Evolutionary conservation across 2,888 invertebrate species (phyloP), one percentile per base, ranked within the genome.

Genomic region (Spialia ferax): DNA sequence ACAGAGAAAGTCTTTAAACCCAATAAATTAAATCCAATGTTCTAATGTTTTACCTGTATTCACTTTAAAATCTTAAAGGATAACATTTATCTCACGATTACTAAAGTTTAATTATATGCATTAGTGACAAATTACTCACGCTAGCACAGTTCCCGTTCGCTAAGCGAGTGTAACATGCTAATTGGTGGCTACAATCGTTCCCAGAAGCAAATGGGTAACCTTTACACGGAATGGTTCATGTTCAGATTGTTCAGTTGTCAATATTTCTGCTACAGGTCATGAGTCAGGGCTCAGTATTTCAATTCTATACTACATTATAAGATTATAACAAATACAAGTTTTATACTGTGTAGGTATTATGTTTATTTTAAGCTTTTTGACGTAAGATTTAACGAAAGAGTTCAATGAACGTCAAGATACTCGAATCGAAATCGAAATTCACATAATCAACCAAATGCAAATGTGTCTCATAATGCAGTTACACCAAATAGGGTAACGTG

Each of bases 381-480:
- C n/a, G 7, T 42, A 45, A 13, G 15, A 20, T 26, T 29, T n/a
- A 42, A 48, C 18, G n/a, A 59, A 26, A 48, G 52, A 62, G 62
- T 62, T 62, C 62, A 62, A 35, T 23, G 52, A 35, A 35, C 55
- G 6, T 15, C 11, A 26, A 48, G 29, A 50, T 32, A 3, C 22
- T 32, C 32, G 60, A 20, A 60, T 60, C 29, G 26, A 61, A 52
- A 52, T 38, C 52, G 32, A 52, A 8, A 62, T 62, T 52, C 52
- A 15, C 15, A 52, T 23, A 62, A 23, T 62, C 35, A 62, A 22
- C 61, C 22, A 62, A 35, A 62, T 62, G 52, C 52, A 62, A 62
- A 62, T 52, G 26, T 23, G 45, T 54, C 23, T 18, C 60, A 61
- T 52, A 62, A 62, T 62, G 62, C 62, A 62, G 52, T 15, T 61